phyloP scores from a whole-genome alignment of 2,797 vertebrate genomes.

The Cetoscarus ocellatus region DNA sequence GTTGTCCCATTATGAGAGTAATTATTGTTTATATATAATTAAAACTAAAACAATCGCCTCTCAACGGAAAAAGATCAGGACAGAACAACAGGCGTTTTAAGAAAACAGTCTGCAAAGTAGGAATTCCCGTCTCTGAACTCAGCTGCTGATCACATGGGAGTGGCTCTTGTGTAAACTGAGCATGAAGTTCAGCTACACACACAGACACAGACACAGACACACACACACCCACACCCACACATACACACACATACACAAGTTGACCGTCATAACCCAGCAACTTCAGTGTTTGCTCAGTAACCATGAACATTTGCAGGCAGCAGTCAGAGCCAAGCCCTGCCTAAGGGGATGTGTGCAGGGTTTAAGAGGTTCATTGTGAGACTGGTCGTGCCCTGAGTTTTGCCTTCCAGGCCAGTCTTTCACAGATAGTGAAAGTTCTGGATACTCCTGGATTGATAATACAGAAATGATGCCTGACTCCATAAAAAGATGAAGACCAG shows the following conservation, averaged over 20 bases:
- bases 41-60: neutral
- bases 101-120: constrained; percentile 23
- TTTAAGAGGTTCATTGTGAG: rapidly evolving
- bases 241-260: constrained; percentile 18
- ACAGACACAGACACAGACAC: constrained; percentile 10
- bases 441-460: neutral
- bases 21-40: too few relatives aligned
- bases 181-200: constrained; percentile 4
- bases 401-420: constrained; percentile 36
- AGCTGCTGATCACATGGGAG: constrained; percentile 59
- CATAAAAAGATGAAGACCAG: too few relatives aligned
- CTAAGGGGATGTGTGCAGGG: constrained; percentile 36
- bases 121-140: constrained; percentile 26
- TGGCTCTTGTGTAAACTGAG: constrained; percentile 45
- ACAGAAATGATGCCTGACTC: neutral
- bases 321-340: constrained; percentile 25
- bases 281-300: constrained; percentile 69
- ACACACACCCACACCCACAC: constrained; percentile 15
- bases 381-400: constrained; percentile 15
- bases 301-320: constrained; percentile 55
- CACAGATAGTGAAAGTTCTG: neutral
- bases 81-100: constrained; percentile 10
- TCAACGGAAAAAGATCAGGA: neutral
- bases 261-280: constrained; percentile 67
- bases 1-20: too few relatives aligned